These are phyloP conservation scores for Pteropus alecto DNA, from an alignment of 2,113 vertebrate genomes.

Conservation along the genomic window DNA sequence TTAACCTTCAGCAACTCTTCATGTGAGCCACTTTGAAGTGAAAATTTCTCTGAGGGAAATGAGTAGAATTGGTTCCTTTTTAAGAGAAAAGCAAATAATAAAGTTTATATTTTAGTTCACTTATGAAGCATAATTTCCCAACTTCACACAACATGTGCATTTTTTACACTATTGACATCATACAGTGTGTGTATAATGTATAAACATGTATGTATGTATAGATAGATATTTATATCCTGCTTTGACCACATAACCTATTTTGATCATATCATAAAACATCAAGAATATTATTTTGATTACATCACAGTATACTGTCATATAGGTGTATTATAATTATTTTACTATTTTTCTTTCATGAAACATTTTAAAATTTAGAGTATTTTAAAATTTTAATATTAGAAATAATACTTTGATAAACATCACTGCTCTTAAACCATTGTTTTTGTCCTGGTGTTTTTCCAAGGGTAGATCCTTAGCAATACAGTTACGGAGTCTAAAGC, in stretches of 20 bases:
- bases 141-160: not conserved
- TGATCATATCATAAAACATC: conserved; percentile 16
- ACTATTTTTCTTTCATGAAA: not conserved
- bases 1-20: not conserved
- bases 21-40: not conserved
- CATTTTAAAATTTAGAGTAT: not conserved
- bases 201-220: not conserved
- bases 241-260: no score
- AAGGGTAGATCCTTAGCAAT: not conserved
- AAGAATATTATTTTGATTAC: conserved; percentile 27
- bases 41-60: not conserved
- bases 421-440: not conserved
- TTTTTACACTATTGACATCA: not conserved
- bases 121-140: not conserved
- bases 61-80: not conserved
- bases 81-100: conserved; percentile 15
- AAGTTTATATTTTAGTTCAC: conserved; percentile 8
- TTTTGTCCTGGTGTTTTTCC: not conserved
- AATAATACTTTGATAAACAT: not conserved
- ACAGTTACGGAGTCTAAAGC: not conserved
- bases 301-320: not conserved
- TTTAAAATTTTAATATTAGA: conserved; percentile 39
- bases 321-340: not conserved
- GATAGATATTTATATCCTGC: not conserved
- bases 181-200: not conserved